phyloP scores from a whole-genome alignment of 2,888 invertebrate species.

The Napeogenes sylphis region DNA sequence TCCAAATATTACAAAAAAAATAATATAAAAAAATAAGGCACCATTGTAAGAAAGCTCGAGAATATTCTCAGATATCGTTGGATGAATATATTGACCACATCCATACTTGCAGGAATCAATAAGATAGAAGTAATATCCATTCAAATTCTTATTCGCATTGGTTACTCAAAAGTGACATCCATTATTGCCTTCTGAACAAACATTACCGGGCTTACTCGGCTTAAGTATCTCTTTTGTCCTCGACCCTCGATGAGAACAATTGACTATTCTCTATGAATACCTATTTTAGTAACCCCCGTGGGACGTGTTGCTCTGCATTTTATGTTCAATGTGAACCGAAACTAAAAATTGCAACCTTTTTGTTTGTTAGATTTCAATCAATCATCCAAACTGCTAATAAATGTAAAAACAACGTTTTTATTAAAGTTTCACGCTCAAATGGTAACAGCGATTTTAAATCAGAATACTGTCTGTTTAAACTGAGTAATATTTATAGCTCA shows the following conservation, averaged over 20 bases:
- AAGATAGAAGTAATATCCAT: conserved; percentile 6
- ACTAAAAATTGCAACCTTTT: neutral
- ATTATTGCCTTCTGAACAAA: conserved; percentile 72
- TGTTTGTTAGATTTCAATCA: too few relatives aligned
- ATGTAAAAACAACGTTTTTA: too few relatives aligned
- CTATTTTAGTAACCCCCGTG: conserved; percentile 7
- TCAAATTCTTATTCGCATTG: conserved; percentile 4
- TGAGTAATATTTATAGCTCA: conserved; percentile 26
- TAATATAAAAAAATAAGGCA: too few relatives aligned
- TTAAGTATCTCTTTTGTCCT: conserved; percentile 51
- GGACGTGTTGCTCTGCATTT: neutral
- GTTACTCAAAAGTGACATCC: conserved; percentile 60
- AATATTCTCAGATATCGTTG: too few relatives aligned
- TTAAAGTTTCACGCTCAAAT: neutral
- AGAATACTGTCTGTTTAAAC: conserved; percentile 19
- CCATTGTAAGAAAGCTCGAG: too few relatives aligned
- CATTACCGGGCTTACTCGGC: conserved; percentile 49
- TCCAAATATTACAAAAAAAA: too few relatives aligned
- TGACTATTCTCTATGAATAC: conserved; percentile 27
- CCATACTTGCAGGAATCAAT: conserved; percentile 6
- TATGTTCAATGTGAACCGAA: neutral
- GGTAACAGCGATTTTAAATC: conserved; percentile 5
- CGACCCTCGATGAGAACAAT: conserved; percentile 24
- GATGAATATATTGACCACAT: conserved; percentile 4
- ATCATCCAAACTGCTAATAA: too few relatives aligned